A percentile compares a stretch with the other conserved stretches of the same genome.
phyloP scores from a whole-genome alignment of 2,797 vertebrate species.

The Sebastes nivosus region DNA sequence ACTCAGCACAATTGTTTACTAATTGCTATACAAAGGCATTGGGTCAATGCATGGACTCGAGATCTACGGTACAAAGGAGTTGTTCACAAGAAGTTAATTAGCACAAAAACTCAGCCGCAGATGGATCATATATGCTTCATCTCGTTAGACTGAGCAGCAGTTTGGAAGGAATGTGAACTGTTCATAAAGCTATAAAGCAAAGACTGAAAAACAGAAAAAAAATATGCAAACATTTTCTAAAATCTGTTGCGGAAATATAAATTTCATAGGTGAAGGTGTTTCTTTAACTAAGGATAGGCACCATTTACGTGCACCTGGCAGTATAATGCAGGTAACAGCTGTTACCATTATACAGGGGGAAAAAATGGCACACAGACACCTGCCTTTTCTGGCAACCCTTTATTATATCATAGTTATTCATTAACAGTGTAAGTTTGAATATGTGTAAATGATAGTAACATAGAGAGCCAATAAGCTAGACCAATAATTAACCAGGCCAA shows the following conservation, averaged over 20 bases:
- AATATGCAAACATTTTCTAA: not conserved
- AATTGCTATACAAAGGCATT: constrained; percentile 12
- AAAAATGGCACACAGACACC: not conserved
- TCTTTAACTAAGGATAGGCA: not conserved
- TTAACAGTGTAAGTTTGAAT: not conserved
- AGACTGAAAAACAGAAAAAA: not conserved
- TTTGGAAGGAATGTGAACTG: not conserved
- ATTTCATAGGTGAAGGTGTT: not conserved
- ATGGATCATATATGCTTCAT: not conserved
- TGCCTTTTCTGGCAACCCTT: not conserved
- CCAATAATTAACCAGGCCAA: too few relatives aligned
- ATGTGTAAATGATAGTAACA: not conserved
- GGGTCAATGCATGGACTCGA: constrained; percentile 5
- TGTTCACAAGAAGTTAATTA: constrained; percentile 15
- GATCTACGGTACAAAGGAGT: not conserved
- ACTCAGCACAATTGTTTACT: constrained; percentile 35
- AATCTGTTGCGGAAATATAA: not conserved
- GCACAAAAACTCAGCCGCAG: not conserved
- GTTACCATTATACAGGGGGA: not conserved
- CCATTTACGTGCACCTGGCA: not conserved
- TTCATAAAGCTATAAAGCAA: not conserved
- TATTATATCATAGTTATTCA: not conserved
- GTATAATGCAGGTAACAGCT: not conserved
- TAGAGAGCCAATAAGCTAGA: not conserved
- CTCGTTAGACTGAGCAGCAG: not conserved